phyloP scores from a whole-genome alignment of 2,113 vertebrate species.

The rabbit (Oryctolagus cuniculus) region DNA sequence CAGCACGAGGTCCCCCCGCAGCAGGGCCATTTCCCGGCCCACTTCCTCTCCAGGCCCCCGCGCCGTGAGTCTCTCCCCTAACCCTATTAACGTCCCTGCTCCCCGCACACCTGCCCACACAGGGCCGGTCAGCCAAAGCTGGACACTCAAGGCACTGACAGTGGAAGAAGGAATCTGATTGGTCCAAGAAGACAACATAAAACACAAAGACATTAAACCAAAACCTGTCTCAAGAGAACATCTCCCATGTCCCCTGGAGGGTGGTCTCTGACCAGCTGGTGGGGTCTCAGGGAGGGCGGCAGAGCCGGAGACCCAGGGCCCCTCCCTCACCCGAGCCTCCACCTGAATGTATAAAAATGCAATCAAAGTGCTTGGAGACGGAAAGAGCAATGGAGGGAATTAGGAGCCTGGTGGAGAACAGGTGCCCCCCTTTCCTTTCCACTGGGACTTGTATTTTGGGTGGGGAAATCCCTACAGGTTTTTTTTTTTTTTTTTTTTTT shows the following conservation, averaged over 20 bases:
- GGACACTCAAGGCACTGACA: constrained; percentile 85
- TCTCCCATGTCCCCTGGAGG: background rate
- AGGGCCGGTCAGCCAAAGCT: background rate
- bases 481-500: background rate
- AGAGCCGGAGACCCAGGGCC: background rate
- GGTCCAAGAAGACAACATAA: background rate
- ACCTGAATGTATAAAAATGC: constrained; percentile 60
- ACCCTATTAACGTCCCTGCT: background rate
- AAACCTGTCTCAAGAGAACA: constrained; percentile 28
- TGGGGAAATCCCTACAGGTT: constrained; percentile 24
- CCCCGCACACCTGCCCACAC: background rate
- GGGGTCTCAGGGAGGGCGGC: background rate
- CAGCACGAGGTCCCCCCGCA: background rate
- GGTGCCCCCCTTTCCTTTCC: background rate
- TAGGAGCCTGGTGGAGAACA: background rate
- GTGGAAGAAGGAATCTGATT: constrained; percentile 42
- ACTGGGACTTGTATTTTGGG: background rate
- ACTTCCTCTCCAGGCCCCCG: background rate
- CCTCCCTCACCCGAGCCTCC: background rate
- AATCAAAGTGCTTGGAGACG: constrained; percentile 72
- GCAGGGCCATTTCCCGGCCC: background rate
- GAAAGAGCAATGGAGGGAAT: background rate
- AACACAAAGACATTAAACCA: background rate
- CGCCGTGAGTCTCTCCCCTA: background rate
- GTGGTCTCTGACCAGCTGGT: background rate